Evolutionary conservation across 2,888 invertebrate species (phyloP), one percentile per base, ranked within the genome.

Genomic region (Clitarchus hookeri): DNA sequence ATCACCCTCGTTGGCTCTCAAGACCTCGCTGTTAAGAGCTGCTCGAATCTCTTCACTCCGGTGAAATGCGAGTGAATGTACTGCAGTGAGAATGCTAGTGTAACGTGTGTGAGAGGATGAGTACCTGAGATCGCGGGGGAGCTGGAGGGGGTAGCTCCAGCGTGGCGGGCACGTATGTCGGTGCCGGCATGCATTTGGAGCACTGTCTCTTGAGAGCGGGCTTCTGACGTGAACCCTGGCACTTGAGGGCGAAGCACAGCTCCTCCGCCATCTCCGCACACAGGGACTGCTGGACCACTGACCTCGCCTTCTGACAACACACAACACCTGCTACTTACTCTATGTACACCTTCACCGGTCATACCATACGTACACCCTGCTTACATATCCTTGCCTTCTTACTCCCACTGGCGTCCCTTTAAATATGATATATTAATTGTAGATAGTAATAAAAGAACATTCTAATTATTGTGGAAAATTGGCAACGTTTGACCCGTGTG

Each of bases 221-320:
- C 84, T 96, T 92, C 90, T 95, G 94, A 23, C 95, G 93, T 8
- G 96, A 94, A 19, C 94, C 94, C 84, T 93, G 92, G 89, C 95
- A 95, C 86, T 93, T 92, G 44, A 95, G 90, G 0, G 95, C 94
- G 89, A 94, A 94, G 88, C 94, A 94, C 54, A 95, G 91, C 90
- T 97, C 96, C 85, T 95, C 95, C 16, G 94, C 94, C 95, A 96
- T 96, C 91, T 96, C 96, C 11, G 95, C 93, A 90, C 96, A 96
- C n/a, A 96, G 91, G 0, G 96, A 95, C 91, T 95, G 95, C 90
- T 95, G 93, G 89, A 90, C 89, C 87, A 89, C 87, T 36, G 90
- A 88, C 84, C 89, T 89, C 87, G 89, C 89, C 89, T 91, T 89
- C 90, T 90, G 88, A 82, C 54, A 84, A 85, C 77, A 65, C 27